Conservation (phyloP, 1,140 invertebrate genomes). For the Acromyrmex charruanus region DNA sequence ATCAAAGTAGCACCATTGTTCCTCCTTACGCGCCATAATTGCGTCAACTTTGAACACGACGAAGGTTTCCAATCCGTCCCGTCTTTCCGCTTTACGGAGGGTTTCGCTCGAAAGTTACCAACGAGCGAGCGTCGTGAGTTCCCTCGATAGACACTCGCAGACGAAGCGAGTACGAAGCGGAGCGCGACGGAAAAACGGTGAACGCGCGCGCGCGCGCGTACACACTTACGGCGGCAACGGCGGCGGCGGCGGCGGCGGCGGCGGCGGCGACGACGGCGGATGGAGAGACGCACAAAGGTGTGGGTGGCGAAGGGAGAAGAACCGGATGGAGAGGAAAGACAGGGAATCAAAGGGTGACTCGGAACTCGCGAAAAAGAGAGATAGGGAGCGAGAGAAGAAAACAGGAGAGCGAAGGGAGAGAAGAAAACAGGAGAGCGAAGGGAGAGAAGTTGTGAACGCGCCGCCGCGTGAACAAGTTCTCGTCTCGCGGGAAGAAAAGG, state of each 20-base stretch:
- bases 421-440: background rate
- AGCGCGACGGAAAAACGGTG: conserved; percentile 31
- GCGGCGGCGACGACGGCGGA: background rate
- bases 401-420: background rate
- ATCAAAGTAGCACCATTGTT: conserved; percentile 76
- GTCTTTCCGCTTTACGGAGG: background rate
- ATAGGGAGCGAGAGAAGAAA: background rate
- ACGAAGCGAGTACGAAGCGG: background rate
- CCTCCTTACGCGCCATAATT: conserved; percentile 48
- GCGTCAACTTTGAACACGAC: conserved; percentile 26
- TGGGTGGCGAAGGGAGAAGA: conserved; percentile 1
- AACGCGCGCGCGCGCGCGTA: background rate
- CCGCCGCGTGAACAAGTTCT: background rate
- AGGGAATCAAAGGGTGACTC: background rate
- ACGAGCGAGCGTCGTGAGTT: background rate
- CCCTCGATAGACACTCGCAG: background rate
- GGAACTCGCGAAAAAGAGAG: background rate
- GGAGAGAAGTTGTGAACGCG: background rate
- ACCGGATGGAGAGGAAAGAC: background rate
- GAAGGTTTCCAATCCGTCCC: background rate
- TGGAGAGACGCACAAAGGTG: conserved; percentile 12
- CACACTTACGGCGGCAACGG: conserved; percentile 6
- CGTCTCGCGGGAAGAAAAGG: background rate
- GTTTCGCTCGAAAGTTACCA: conserved; percentile 13
- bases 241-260: conserved; percentile 1